A percentile compares a stretch with the other conserved stretches of the same genome.
Conservation (phyloP, 2,888 invertebrate genomes). For the Chrysolina americana region DNA sequence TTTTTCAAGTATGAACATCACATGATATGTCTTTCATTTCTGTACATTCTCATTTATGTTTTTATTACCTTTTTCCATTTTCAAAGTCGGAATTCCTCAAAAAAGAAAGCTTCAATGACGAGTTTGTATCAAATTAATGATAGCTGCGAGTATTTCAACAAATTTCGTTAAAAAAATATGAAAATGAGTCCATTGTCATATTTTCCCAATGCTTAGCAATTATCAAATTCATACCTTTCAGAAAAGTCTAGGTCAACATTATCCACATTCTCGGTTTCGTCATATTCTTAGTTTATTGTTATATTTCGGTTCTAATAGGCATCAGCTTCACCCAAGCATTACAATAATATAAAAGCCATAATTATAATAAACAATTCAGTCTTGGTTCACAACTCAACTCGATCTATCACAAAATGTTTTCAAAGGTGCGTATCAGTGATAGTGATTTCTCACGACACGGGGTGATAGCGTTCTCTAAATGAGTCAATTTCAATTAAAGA, state of each 20-base stretch:
- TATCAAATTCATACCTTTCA: conserved; percentile 2
- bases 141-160: background rate
- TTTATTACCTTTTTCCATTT: no score
- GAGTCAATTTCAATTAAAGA: background rate
- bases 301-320: conserved; percentile 38
- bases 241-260: conserved; percentile 40
- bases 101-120: no score
- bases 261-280: conserved; percentile 43
- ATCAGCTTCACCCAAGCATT: conserved; percentile 43
- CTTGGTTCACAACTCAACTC: conserved; percentile 35
- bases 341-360: conserved; percentile 48
- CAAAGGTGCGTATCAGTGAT: conserved; percentile 41
- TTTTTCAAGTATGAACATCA: no score
- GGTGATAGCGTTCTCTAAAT: background rate
- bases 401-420: conserved; percentile 39
- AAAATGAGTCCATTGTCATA: conserved; percentile 3
- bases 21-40: no score
- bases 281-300: conserved; percentile 44
- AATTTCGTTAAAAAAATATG: background rate
- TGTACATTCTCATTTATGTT: no score
- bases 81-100: no score
- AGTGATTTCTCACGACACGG: conserved; percentile 3
- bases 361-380: conserved; percentile 43
- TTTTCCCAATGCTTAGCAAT: background rate
- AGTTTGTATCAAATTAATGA: no score